Base-by-base conservation (phyloP, 2,888 invertebrate genomes). In the Disparrhopalites patrizii region DNA sequence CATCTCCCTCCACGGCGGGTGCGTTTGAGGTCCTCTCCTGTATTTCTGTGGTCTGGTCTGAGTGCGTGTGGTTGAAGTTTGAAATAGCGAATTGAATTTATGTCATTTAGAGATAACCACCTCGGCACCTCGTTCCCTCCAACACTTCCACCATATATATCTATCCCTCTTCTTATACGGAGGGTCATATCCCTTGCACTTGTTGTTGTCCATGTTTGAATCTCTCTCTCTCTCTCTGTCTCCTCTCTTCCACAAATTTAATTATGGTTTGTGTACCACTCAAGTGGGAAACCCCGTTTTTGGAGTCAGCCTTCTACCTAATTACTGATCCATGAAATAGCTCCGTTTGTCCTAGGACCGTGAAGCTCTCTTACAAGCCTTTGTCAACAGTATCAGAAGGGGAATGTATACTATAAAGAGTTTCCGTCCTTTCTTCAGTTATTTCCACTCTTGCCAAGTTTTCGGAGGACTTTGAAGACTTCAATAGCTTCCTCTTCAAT, bases 291-390 rank as follows among this genome's bases (percentile, higher is more conserved):
- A 47, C 47, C n/a, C 20, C 15, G 20, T 23, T 20, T 47, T 47
- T 20, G 20, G 20, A 47, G 23, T 47, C 47, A 47, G 47, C 20
- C 47, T 20, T 20, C 25, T 47, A 47, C 47, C 47, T 47, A 47
- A 47, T 47, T 47, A 47, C 47, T 47, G 23, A 47, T 23, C 47
- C 47, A 47, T 25, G 47, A 47, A 47, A 47, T 20, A 25, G 47
- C 47, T 47, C 47, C 20, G 25, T n/a, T n/a, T n/a, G n/a, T n/a
- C n/a, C n/a, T n/a, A n/a, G n/a, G n/a, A n/a, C n/a, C n/a, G 47
- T 47, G 47, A 47, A 20, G 20, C 47, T 47, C 47, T 23, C n/a
- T 23, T 25, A 47, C 47, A 47, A 47, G 25, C 25, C 25, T 47
- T 23, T 47, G 20, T 47, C 47, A 47, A 47, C 20, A 47, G 47